A percentile compares a stretch with the other conserved stretches of the same genome.
Evolutionary conservation across 2,113 vertebrate genomes (phyloP).

Genomic region (Morone chrysops): DNA sequence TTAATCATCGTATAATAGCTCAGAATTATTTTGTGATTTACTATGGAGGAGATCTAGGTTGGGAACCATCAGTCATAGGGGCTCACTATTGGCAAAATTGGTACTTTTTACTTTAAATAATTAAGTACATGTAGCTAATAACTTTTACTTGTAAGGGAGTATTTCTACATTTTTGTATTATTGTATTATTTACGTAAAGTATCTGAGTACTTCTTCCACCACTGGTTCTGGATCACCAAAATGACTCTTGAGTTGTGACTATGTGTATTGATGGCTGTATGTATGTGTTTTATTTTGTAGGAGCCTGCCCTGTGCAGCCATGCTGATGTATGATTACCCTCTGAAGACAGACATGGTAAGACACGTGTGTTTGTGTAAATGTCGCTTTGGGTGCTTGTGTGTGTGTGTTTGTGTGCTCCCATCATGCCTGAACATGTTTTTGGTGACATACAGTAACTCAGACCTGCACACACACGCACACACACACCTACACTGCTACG

Average conservation of each 20-base stretch:
- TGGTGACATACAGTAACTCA: constrained; percentile 27
- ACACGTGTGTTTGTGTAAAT: constrained; percentile 30
- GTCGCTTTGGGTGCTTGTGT: constrained; percentile 10
- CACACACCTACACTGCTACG: constrained; percentile 56
- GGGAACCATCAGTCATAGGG: background rate
- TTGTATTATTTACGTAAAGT: background rate
- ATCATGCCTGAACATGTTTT: constrained; percentile 67
- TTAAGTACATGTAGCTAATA: background rate
- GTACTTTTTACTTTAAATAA: background rate
- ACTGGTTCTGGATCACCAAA: background rate
- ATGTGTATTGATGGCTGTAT: constrained; percentile 26
- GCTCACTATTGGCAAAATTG: background rate
- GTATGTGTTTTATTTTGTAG: constrained; percentile 60
- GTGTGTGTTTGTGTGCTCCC: background rate
- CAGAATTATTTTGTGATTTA: background rate
- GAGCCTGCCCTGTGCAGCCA: constrained; percentile 84
- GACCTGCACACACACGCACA: constrained; percentile 31
- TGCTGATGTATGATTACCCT: constrained; percentile 98
- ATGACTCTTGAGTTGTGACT: background rate
- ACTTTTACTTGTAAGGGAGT: background rate
- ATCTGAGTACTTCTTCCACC: background rate
- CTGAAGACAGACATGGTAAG: constrained; percentile 94
- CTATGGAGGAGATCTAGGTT: background rate
- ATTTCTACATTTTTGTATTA: background rate
- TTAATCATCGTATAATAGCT: background rate